These are phyloP conservation scores for Baronia brevicornis DNA, from an alignment of 2,888 invertebrate genomes.

Conservation along the genomic window DNA sequence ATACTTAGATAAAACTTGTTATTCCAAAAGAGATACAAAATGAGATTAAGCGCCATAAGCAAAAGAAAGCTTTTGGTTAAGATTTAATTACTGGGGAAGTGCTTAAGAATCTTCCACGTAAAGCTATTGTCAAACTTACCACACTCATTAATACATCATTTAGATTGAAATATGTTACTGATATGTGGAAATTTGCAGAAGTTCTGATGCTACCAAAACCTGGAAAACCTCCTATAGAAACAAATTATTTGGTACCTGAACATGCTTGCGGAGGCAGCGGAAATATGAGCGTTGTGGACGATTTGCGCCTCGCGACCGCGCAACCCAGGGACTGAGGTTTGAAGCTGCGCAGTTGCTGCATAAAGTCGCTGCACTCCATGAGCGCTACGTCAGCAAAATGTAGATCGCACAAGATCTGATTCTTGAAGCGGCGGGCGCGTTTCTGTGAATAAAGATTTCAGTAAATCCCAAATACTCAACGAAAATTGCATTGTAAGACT, in stretches of 20 bases:
- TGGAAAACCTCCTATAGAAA: too few species aligned
- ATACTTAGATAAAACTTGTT: too few species aligned
- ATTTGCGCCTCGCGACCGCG: constrained; percentile 94
- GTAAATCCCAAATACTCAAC: background rate
- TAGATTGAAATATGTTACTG: too few species aligned
- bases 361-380: constrained; percentile 98
- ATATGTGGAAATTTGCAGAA: too few species aligned
- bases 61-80: too few species aligned
- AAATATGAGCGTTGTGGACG: constrained; percentile 94
- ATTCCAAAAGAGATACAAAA: too few species aligned
- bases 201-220: constrained; percentile 17
- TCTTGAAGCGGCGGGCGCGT: constrained; percentile 82
- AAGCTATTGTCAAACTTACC: too few species aligned
- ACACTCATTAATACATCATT: too few species aligned
- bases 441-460: constrained; percentile 46
- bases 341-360: constrained; percentile 96
- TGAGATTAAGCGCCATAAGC: too few species aligned
- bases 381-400: constrained; percentile 97
- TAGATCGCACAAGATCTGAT: constrained; percentile 96
- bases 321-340: constrained; percentile 96
- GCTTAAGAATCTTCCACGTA: too few species aligned
- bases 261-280: constrained; percentile 95
- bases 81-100: too few species aligned
- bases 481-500: too few species aligned
- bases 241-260: constrained; percentile 80